Conservation (phyloP, 2,797 vertebrate genomes). For the Semaprochilodus insignis region DNA sequence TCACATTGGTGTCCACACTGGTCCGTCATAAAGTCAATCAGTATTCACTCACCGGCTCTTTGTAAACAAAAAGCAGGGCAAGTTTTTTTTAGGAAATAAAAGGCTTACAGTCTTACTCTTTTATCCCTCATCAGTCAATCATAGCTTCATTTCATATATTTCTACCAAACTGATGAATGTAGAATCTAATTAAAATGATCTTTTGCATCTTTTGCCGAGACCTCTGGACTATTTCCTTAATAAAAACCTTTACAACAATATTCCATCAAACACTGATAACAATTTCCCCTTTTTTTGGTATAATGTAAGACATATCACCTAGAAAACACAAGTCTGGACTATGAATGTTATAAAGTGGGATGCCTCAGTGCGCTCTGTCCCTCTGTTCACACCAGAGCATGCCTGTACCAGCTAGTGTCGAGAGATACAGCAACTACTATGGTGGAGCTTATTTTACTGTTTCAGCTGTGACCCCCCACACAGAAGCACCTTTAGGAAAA, state of each 20-base stretch:
- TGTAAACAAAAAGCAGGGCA: not conserved
- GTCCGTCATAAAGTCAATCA: not conserved
- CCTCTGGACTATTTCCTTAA: not conserved
- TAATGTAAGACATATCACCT: not conserved
- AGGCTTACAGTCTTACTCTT: not conserved
- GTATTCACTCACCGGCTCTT: not conserved
- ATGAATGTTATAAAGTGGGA: not conserved
- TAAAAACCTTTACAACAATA: not conserved
- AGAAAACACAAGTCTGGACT: not conserved
- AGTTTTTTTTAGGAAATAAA: not conserved
- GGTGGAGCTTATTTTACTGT: not conserved
- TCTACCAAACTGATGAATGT: not conserved
- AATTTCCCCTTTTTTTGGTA: not conserved
- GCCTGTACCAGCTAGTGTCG: not conserved
- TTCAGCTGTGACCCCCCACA: not conserved
- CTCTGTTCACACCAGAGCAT: not conserved
- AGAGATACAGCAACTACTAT: not conserved
- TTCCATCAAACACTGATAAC: not conserved
- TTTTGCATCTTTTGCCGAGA: not conserved
- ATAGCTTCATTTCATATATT: not conserved
- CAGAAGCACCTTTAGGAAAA: conserved; percentile 34
- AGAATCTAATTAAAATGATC: not conserved
- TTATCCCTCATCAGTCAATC: not conserved
- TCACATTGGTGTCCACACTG: not conserved
- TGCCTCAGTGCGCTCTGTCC: too few species aligned